Base-by-base conservation (phyloP, 2,888 invertebrate genomes). In the Himalopsyche kuldschensis region DNA sequence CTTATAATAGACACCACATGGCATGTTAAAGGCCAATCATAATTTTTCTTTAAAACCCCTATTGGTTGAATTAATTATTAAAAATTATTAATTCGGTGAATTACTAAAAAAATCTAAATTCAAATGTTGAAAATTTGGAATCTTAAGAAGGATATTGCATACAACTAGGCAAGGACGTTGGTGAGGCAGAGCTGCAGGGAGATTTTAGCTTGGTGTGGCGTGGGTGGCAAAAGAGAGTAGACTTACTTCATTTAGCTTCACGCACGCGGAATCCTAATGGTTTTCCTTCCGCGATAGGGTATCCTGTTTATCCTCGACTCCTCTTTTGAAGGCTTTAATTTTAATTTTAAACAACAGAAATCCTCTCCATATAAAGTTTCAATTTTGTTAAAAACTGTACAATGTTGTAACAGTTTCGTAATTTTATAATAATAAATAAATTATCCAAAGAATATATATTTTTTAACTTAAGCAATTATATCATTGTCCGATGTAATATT, bases 211-310 rank as follows among this genome's bases (percentile, higher is more conserved):
- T 41, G 41, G 47, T 20, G 75, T 35, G 81, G 31, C 24, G 84
- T 27, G 47, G 27, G 78, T 76, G 27, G 32, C n/a, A 8, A 41
- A 27, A 77, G 80, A 55, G 81, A 82, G 90, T 91, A 90, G 82
- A 80, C 90, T 91, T 90, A 91, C 90, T 91, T 91, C 91, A 90
- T 91, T 91, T 91, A 90, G 90, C 89, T 89, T 89, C 90, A 91
- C 91, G 91, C 91, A 91, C 89, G 88, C 89, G 88, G 91, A 91
- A 91, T 91, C 90, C 91, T 90, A 91, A 91, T 91, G 89, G 90
- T 89, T 89, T 89, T 88, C 84, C 89, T 89, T 89, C 80, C 77
- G 78, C 27, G 69, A 69, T 69, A 69, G 69, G 81, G 75, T 81
- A 81, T 46, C 76, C 75, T 75, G 75, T 81, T 48, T 48, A 75